Evolutionary conservation across 1,140 invertebrate species (phyloP).

Genomic region (Brachionus rotundiformis): DNA sequence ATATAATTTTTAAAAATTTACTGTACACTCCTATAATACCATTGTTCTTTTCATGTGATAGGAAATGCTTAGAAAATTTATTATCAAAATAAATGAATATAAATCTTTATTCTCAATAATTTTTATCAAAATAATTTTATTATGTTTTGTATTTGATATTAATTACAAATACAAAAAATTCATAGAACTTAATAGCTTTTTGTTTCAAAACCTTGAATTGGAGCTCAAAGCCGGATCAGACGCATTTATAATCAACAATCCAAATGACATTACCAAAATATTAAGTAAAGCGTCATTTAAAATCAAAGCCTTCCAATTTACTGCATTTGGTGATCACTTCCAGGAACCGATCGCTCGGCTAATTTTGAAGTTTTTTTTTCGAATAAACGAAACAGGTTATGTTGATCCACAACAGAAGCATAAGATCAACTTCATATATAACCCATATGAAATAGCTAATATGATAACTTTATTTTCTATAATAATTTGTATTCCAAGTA

Average conservation of each 20-base stretch:
- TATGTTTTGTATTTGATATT: background rate
- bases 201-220: background rate
- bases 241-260: background rate
- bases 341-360: constrained; percentile 22
- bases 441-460: background rate
- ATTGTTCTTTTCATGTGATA: background rate
- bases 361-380: constrained; percentile 3
- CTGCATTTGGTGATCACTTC: background rate
- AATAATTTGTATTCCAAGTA: constrained; percentile 31
- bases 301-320: constrained; percentile 9
- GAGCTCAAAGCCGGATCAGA: background rate
- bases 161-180: constrained; percentile 26
- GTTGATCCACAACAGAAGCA: background rate
- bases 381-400: constrained; percentile 22
- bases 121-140: background rate
- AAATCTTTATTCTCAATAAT: constrained; percentile 5
- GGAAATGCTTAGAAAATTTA: background rate
- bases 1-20: too few relatives aligned
- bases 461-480: constrained; percentile 13
- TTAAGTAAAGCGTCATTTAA: background rate
- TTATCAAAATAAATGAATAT: background rate
- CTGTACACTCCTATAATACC: too few relatives aligned
- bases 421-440: background rate
- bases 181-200: background rate
- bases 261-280: background rate